These are phyloP conservation scores for Drosophila jambulina DNA, from an alignment of 1,140 invertebrate genomes.

Conservation along the genomic window DNA sequence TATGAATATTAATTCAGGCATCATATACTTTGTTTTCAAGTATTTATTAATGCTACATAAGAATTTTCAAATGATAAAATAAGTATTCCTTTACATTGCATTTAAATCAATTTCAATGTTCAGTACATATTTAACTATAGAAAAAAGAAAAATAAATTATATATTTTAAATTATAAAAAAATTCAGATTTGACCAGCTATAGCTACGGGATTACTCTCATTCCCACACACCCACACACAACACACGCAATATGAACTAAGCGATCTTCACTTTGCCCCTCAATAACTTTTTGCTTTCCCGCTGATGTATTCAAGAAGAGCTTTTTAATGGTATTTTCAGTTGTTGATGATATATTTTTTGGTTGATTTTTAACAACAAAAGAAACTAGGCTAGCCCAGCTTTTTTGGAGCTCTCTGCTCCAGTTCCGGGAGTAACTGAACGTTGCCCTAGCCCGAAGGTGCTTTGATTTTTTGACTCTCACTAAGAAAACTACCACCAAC, in stretches of 20 bases:
- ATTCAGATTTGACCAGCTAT: neutral
- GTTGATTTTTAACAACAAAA: slow-evolving; percentile 56
- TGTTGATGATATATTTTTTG: slow-evolving; percentile 56
- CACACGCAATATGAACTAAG: slow-evolving; percentile 49
- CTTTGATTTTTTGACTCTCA: slow-evolving; percentile 77
- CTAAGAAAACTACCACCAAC: slow-evolving; percentile 32
- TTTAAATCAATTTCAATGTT: neutral
- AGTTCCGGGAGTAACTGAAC: slow-evolving; percentile 56
- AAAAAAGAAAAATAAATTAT: neutral
- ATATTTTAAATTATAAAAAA: neutral
- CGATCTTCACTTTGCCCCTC: slow-evolving; percentile 64
- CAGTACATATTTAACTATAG: neutral
- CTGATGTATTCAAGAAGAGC: slow-evolving; percentile 74
- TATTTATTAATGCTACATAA: neutral
- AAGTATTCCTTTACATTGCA: neutral
- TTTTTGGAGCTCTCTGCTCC: slow-evolving; percentile 36
- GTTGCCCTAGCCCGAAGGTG: slow-evolving; percentile 64
- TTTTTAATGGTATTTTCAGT: slow-evolving; percentile 74
- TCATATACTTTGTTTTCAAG: neutral
- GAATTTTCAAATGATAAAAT: neutral
- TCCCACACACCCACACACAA: neutral
- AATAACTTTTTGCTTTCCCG: slow-evolving; percentile 73
- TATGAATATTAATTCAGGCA: neutral
- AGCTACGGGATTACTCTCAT: slow-evolving; percentile 1
- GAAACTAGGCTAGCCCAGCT: slow-evolving; percentile 21